Evolutionary conservation across 2,797 vertebrate species (phyloP), one percentile per base, ranked within the genome.

Genomic region (Arnoldichthys spilopterus): DNA sequence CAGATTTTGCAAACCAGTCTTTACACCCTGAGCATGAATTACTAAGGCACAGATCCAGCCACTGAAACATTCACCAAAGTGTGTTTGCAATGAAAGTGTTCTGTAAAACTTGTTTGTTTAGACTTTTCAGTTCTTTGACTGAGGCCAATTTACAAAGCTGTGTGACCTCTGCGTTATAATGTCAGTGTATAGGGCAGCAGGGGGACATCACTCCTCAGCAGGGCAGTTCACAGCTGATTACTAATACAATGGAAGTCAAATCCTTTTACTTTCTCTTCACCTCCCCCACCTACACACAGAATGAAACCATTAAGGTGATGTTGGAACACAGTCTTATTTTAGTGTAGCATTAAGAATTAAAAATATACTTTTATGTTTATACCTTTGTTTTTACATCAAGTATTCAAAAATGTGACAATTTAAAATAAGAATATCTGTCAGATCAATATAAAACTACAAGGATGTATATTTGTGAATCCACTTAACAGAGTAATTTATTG

Each of bases 151-250:
- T 63, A 72, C 58, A 40, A 22, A 51, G 61, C 63, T 40, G 32
- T 18, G 13, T 26, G 4, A 71, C 58, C 43, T 64, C 69, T 69
- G 62, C 53, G 64, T 72, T 66, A 30, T 69, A 73, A 67, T 66
- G 68, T 43, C 47, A 73, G 58, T 76, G 82, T 77, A 82, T 53
- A 61, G 80, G 67, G 61, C 76, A 80, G 75, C 67, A 80, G 77
- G 67, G 78, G 78, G 16, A 71, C 53, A n/a, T 26, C 63, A 8
- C 43, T 24, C 30, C 71, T 58, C 78, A 79, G 83, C 69, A 53
- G 82, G 83, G 74, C 22, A 30, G 78, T 58, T 62, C 73, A 75
- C 71, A 72, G 70, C 63, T 72, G 79, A 87, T 87, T 87, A 79
- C 63, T 76, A 67, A 66, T 54, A 83, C 83, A 85, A 84, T 76